A percentile compares a stretch with the other conserved stretches of the same genome.
Evolutionary conservation across 2,888 invertebrate genomes (phyloP).

Genomic region (Cosmopolites sordidus): DNA sequence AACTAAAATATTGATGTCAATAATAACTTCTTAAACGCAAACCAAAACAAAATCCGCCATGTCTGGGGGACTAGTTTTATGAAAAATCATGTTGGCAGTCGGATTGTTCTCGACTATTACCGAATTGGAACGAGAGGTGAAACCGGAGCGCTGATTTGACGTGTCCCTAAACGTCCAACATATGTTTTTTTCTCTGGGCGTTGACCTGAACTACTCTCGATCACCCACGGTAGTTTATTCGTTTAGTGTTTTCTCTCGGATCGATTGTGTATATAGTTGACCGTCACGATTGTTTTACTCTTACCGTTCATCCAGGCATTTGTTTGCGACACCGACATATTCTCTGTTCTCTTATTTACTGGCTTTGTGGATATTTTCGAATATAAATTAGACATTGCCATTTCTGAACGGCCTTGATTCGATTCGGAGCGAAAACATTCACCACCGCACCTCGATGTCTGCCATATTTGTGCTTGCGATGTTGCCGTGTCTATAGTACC

Average conservation of each 20-base stretch:
- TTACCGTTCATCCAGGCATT: constrained; percentile 81
- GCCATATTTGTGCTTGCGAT: constrained; percentile 5
- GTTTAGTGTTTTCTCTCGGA: neutral
- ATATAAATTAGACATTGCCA: constrained; percentile 74
- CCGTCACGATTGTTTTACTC: constrained; percentile 32
- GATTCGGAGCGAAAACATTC: constrained; percentile 1
- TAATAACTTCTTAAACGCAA: neutral
- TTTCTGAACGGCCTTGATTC: constrained; percentile 29
- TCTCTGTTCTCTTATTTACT: constrained; percentile 62
- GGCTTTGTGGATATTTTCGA: constrained; percentile 72
- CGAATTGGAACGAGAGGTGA: neutral
- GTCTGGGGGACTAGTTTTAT: neutral
- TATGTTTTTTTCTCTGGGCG: constrained; percentile 6
- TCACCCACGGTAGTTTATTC: neutral
- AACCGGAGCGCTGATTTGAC: neutral
- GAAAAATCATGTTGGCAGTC: neutral
- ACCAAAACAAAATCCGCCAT: constrained; percentile 2
- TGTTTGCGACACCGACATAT: constrained; percentile 72
- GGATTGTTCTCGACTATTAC: neutral
- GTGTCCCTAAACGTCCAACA: constrained; percentile 5
- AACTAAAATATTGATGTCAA: neutral
- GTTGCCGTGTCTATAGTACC: too few relatives aligned
- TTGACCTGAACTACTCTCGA: constrained; percentile 7
- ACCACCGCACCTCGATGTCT: constrained; percentile 16
- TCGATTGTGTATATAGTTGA: neutral